Conservation (phyloP, 2,113 vertebrate species). For the Stigmatopora nigra region DNA sequence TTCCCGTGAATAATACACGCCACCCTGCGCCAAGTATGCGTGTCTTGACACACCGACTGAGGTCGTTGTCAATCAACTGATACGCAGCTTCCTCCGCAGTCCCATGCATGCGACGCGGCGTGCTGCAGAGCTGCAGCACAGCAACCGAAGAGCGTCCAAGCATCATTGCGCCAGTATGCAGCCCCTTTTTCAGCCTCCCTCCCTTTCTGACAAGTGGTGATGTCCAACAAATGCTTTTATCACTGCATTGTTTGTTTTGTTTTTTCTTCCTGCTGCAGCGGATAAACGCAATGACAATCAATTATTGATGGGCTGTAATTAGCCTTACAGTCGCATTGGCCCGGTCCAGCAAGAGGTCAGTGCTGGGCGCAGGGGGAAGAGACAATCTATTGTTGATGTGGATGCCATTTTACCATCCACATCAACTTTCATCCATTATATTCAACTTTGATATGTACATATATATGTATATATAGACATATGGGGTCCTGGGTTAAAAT, state of each 20-base stretch:
- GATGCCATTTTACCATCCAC: slow-evolving; percentile 6
- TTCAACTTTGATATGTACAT: too few relatives aligned
- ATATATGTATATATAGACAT: too few relatives aligned
- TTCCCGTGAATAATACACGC: background rate
- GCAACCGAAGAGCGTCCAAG: background rate
- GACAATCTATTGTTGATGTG: slow-evolving; percentile 14
- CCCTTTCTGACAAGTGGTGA: background rate
- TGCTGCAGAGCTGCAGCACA: slow-evolving; percentile 13
- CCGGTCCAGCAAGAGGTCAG: slow-evolving; percentile 4
- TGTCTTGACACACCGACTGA: background rate
- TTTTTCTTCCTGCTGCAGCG: background rate
- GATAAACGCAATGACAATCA: background rate
- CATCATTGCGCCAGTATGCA: slow-evolving; percentile 28
- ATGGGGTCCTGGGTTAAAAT: too few relatives aligned
- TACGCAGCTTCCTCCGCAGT: background rate
- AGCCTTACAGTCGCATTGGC: slow-evolving; percentile 6
- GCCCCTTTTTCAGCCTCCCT: background rate
- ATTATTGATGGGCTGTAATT: slow-evolving; percentile 4
- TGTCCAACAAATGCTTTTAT: background rate
- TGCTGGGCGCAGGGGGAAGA: background rate
- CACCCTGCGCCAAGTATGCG: background rate
- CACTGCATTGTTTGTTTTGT: background rate
- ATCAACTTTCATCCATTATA: too few relatives aligned
- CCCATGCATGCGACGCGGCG: slow-evolving; percentile 1
- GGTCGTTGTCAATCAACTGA: background rate